Percentiles rank a stretch among this genome's conserved stretches.
These are phyloP conservation scores for Leptopilina syphax DNA, from an alignment of 2,888 invertebrate genomes.

Conservation along the genomic window DNA sequence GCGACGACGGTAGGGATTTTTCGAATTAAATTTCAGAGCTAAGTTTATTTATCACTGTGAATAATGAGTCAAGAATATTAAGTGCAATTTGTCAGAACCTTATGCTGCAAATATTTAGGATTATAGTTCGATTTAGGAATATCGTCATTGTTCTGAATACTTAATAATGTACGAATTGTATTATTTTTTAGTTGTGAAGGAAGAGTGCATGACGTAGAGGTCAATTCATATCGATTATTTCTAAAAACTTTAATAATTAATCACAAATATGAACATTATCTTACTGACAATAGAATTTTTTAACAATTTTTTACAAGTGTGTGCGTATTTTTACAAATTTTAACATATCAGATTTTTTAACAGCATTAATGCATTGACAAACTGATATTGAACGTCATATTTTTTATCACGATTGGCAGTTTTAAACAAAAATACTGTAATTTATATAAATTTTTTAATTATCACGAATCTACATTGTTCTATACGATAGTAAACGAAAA, in stretches of 20 bases:
- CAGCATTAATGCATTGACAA: background rate
- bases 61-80: conserved; percentile 64
- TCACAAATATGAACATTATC: background rate
- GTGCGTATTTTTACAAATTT: conserved; percentile 18
- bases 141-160: conserved; percentile 5
- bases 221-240: conserved; percentile 19
- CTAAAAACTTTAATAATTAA: background rate
- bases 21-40: conserved; percentile 3
- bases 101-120: conserved; percentile 57
- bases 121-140: conserved; percentile 36
- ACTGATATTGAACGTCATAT: background rate
- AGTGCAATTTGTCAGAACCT: conserved; percentile 62
- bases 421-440: background rate
- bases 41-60: conserved; percentile 36
- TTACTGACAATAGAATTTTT: conserved; percentile 7
- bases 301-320: conserved; percentile 24
- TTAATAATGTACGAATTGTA: conserved; percentile 26
- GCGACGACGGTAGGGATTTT: background rate
- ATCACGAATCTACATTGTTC: background rate
- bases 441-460: background rate
- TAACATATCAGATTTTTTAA: conserved; percentile 25
- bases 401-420: conserved; percentile 37
- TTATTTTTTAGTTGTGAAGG: conserved; percentile 34
- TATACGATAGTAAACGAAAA: conserved; percentile 34
- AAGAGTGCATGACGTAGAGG: conserved; percentile 34